phyloP scores from a whole-genome alignment of 1,140 invertebrate genomes.

The Sarcophaga peregrina region DNA sequence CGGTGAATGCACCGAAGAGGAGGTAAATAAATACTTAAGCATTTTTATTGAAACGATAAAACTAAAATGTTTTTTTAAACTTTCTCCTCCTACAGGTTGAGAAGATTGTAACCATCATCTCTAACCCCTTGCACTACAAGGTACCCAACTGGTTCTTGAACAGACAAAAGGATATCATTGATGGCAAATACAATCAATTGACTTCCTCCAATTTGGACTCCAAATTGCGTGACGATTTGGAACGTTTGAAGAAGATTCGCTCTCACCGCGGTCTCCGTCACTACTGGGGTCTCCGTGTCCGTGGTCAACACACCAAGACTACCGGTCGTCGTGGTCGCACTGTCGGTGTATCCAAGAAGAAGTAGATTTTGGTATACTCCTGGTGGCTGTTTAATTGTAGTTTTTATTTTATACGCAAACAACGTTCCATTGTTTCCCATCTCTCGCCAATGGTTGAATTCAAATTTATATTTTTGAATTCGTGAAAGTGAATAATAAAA shows the following conservation, averaged over 20 bases:
- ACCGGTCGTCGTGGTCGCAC: conserved; percentile 97
- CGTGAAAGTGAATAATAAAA: neutral
- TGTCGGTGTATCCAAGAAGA: conserved; percentile 99
- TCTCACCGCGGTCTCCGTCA: conserved; percentile 96
- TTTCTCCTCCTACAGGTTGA: conserved; percentile 82
- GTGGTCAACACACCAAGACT: conserved; percentile 99
- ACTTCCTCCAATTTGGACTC: conserved; percentile 94
- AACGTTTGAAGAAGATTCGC: conserved; percentile 96
- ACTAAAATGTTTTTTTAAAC: neutral
- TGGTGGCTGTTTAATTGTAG: neutral
- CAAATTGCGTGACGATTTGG: conserved; percentile 98
- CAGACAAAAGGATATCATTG: conserved; percentile 99
- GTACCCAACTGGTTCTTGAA: conserved; percentile 99
- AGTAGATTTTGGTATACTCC: conserved; percentile 75
- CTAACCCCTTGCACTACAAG: conserved; percentile 97
- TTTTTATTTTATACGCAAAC: conserved; percentile 25
- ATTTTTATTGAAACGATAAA: neutral
- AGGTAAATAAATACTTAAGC: conserved; percentile 76
- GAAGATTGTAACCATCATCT: conserved; percentile 97
- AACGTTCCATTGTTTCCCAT: conserved; percentile 4
- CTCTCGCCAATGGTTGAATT: conserved; percentile 1
- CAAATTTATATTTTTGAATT: conserved; percentile 8
- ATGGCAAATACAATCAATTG: conserved; percentile 96
- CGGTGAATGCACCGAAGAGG: conserved; percentile 98
- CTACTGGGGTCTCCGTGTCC: conserved; percentile 97